Percentiles rank a stretch among this genome's conserved stretches.
These are phyloP conservation scores for Thysanoteuthis rhombus DNA, from an alignment of 2,888 invertebrate species.

Conservation along the genomic window DNA sequence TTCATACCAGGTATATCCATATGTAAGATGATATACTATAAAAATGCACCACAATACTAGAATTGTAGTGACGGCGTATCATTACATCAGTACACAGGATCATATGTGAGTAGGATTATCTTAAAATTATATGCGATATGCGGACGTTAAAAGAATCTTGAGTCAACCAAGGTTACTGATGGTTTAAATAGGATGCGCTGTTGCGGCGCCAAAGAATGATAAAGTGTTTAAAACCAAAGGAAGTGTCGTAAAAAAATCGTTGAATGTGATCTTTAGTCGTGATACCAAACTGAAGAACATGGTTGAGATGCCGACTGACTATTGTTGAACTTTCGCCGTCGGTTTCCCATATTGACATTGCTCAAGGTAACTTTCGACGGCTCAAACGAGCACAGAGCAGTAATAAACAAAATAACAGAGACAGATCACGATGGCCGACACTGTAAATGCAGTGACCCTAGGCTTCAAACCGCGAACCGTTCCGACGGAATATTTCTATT, in stretches of 20 bases:
- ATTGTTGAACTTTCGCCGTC: neutral
- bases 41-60: neutral
- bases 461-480: neutral
- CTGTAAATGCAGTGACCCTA: neutral
- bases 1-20: neutral
- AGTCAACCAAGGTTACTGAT: neutral
- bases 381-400: neutral
- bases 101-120: neutral
- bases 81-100: neutral
- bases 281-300: neutral
- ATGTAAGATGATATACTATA: neutral
- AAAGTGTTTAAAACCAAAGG: neutral
- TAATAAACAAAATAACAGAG: neutral
- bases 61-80: neutral
- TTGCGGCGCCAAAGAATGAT: neutral
- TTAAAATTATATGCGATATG: neutral
- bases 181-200: neutral
- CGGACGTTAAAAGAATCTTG: neutral
- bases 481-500: neutral
- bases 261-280: neutral
- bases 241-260: neutral
- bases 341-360: neutral
- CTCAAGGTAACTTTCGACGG: neutral
- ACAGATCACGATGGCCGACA: neutral
- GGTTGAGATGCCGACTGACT: neutral